Percentiles rank a stretch among this genome's conserved stretches.
Evolutionary conservation across 1,140 invertebrate species (phyloP).

Genomic region (Drosophila hydei): DNA sequence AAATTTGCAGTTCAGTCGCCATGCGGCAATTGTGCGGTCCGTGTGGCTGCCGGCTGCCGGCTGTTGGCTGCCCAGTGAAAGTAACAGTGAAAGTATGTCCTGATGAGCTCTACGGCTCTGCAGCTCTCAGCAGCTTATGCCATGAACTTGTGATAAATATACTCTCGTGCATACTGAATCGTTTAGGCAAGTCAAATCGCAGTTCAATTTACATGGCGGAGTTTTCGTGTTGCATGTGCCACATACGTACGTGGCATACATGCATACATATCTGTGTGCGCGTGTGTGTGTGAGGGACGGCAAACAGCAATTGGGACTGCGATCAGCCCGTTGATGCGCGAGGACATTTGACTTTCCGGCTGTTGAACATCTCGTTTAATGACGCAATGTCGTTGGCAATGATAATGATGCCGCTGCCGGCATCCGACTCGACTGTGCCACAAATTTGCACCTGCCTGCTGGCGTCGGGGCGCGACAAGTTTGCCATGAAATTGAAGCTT

Average conservation of each 20-base stretch:
- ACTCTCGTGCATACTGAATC: slow-evolving; percentile 20
- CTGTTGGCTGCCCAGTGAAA: slow-evolving; percentile 47
- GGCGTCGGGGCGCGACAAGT: slow-evolving; percentile 1
- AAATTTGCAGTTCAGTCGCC: slow-evolving; percentile 53
- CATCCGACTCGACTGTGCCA: slow-evolving; percentile 15
- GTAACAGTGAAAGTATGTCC: slow-evolving; percentile 40
- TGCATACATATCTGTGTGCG: neutral
- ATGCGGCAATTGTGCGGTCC: slow-evolving; percentile 24
- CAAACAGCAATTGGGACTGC: slow-evolving; percentile 10
- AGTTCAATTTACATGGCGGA: slow-evolving; percentile 16
- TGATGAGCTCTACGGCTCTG: slow-evolving; percentile 14
- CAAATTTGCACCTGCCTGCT: slow-evolving; percentile 17
- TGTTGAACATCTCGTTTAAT: slow-evolving; percentile 60
- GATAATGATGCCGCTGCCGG: slow-evolving; percentile 46
- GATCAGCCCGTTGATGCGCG: slow-evolving; percentile 33
- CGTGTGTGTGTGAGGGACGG: slow-evolving; percentile 2
- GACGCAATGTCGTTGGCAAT: slow-evolving; percentile 53
- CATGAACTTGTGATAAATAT: slow-evolving; percentile 23
- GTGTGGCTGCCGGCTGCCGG: slow-evolving; percentile 28
- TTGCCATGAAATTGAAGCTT: slow-evolving; percentile 15
- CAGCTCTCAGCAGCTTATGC: slow-evolving; percentile 4
- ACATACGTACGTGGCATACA: slow-evolving; percentile 4
- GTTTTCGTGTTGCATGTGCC: slow-evolving; percentile 30
- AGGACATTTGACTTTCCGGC: slow-evolving; percentile 59
- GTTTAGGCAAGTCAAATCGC: slow-evolving; percentile 32